Base-by-base conservation (phyloP, 2,797 vertebrate species). In the Myotis findleyi region DNA sequence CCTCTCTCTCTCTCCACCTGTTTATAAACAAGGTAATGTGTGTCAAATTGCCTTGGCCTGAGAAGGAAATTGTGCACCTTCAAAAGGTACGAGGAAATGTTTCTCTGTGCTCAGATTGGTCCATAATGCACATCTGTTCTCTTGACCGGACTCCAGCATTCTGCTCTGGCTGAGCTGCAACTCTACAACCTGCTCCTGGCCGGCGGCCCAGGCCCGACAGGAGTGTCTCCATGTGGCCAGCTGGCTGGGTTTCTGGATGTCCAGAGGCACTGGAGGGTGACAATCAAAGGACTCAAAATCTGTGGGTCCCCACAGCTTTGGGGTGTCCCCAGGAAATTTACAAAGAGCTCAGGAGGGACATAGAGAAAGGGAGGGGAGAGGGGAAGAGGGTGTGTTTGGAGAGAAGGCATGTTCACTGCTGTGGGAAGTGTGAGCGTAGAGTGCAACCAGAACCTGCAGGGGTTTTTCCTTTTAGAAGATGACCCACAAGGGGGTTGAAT, bases 21-120 rank as follows among this genome's bases (percentile, higher is more conserved):
- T 95, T 95, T 95, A 94, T 95, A 96, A 97, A 97, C 97, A 97
- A 97, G 93, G 66, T 94, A 96, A 97, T 92, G 91, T 93, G 62
- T 95, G 86, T 96, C 92, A 96, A 94, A 97, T 88, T 93, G 95
- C 55, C 69, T 96, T 97, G 97, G 98, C 72, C 97, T 97, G 98
- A 97, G 77, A 33, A 38, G 91, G 81, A 93, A 95, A 87, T 83
- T 81, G 89, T 75, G 82, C 84, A 97, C 83, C 97, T 98, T 97
- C 97, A 72, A 94, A 95, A 97, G 82, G 75, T 94, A 92, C 16
- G 36, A 83, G 81, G 55, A 97, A 97, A 89, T 97, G 96, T 94
- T 97, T 96, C 90, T 96, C 55, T 0, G 0, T 1, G 75, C 94
- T 97, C 97, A 97, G 95, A 96, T 97, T 71, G 96, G 89, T 69